Evolutionary conservation across 92 coral and sea anemone genomes (phyloP).

Genomic region (Actinernus sp.): DNA sequence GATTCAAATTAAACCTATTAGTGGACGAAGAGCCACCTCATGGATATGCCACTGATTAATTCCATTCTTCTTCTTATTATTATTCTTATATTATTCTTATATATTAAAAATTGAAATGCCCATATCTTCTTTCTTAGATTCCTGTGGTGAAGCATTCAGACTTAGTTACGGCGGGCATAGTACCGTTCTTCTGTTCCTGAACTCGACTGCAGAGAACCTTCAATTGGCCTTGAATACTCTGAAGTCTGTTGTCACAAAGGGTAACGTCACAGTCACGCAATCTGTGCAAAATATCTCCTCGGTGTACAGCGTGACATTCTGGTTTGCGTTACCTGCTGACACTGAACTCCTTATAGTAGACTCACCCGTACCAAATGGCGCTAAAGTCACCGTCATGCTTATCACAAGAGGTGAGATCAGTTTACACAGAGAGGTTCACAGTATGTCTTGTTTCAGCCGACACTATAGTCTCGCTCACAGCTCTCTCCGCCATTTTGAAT

Average conservation of each 20-base stretch:
- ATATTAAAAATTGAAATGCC: too few species aligned
- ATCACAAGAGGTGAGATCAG: conserved; percentile 5
- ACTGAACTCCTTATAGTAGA: conserved; percentile 35
- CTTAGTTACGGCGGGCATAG: conserved; percentile 53
- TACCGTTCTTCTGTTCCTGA: conserved; percentile 23
- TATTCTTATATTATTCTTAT: too few species aligned
- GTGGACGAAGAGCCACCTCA: too few species aligned
- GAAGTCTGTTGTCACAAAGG: conserved; percentile 48
- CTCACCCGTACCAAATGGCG: conserved; percentile 10
- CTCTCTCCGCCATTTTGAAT: too few species aligned
- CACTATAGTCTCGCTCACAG: too few species aligned
- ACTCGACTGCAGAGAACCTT: conserved; percentile 45
- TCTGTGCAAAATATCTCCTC: conserved; percentile 17
- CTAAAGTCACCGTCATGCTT: conserved; percentile 14
- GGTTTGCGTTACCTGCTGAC: conserved; percentile 49
- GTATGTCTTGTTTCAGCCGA: too few species aligned
- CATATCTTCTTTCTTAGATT: too few species aligned
- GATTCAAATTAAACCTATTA: too few species aligned
- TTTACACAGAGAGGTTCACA: too few species aligned
- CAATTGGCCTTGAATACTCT: conserved; percentile 64
- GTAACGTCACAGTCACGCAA: conserved; percentile 71
- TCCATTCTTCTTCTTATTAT: too few species aligned
- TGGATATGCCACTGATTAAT: too few species aligned
- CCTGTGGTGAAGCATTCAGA: conserved; percentile 37
- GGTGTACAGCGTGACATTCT: conserved; percentile 62